phyloP scores from a whole-genome alignment of 2,113 vertebrate species.

The Hyla sarda region DNA sequence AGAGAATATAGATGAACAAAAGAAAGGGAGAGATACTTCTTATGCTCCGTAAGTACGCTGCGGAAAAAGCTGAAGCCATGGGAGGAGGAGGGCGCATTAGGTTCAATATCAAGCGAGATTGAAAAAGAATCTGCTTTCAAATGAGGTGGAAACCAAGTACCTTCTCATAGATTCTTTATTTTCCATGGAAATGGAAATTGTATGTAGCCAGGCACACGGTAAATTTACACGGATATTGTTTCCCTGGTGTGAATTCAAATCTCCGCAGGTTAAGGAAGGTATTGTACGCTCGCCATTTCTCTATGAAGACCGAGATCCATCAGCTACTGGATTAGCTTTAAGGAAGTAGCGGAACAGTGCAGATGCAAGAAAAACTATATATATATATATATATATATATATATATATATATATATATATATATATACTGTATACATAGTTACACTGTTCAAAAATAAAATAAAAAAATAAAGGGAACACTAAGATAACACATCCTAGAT shows the following conservation, averaged over 20 bases:
- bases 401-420: too few relatives aligned
- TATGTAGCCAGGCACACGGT: background rate
- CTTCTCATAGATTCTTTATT: background rate
- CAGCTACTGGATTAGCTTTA: too few relatives aligned
- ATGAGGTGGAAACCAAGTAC: constrained; percentile 14
- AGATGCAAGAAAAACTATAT: too few relatives aligned
- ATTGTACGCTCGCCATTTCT: too few relatives aligned
- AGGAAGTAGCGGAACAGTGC: too few relatives aligned
- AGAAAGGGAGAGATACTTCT: constrained; percentile 24
- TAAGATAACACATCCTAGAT: too few relatives aligned
- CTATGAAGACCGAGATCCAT: too few relatives aligned
- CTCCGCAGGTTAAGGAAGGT: background rate
- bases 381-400: too few relatives aligned
- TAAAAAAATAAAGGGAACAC: too few relatives aligned
- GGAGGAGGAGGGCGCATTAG: background rate
- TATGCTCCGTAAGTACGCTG: constrained; percentile 24
- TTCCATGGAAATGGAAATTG: background rate
- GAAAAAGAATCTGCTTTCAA: constrained; percentile 19
- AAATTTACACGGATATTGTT: background rate
- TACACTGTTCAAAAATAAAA: too few relatives aligned
- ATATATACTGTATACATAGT: too few relatives aligned
- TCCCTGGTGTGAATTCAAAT: background rate
- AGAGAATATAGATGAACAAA: constrained; percentile 50
- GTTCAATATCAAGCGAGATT: background rate
- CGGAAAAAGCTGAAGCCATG: background rate